Percentiles rank a stretch among this genome's conserved stretches.
Evolutionary conservation across 2,797 vertebrate species (phyloP).

Genomic region (Argyrosomus regius): DNA sequence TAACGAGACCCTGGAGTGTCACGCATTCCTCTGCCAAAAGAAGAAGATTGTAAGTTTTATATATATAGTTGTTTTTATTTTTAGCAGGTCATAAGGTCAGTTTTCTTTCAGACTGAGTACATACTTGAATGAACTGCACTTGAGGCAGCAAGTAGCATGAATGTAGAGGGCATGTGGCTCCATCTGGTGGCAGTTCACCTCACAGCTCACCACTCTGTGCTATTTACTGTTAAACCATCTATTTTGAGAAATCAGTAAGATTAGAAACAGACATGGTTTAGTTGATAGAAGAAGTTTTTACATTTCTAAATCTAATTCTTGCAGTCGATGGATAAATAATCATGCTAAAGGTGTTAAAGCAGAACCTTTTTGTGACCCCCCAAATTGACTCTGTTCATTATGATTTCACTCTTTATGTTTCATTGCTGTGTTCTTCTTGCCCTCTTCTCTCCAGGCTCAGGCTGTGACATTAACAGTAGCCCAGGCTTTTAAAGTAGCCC

Average conservation of each 20-base stretch:
- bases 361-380: background rate
- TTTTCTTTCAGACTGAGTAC: background rate
- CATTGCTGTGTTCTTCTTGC: background rate
- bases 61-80: background rate
- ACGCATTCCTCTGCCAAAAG: conserved; percentile 94
- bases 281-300: background rate
- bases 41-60: conserved; percentile 91
- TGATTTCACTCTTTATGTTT: background rate
- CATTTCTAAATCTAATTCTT: background rate
- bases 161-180: conserved; percentile 55
- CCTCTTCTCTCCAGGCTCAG: conserved; percentile 85
- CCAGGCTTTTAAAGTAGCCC: conserved; percentile 93
- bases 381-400: background rate
- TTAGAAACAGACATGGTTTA: background rate
- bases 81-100: background rate
- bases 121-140: background rate
- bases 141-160: background rate
- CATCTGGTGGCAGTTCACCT: conserved; percentile 69
- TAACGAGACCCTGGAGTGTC: conserved; percentile 92
- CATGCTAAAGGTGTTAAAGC: background rate
- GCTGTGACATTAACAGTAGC: conserved; percentile 95
- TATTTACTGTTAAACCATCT: background rate
- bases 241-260: background rate
- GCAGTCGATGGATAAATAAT: background rate
- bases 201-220: background rate